Base-by-base conservation (phyloP, 1,140 invertebrate genomes). In the Penaeus vannamei region DNA sequence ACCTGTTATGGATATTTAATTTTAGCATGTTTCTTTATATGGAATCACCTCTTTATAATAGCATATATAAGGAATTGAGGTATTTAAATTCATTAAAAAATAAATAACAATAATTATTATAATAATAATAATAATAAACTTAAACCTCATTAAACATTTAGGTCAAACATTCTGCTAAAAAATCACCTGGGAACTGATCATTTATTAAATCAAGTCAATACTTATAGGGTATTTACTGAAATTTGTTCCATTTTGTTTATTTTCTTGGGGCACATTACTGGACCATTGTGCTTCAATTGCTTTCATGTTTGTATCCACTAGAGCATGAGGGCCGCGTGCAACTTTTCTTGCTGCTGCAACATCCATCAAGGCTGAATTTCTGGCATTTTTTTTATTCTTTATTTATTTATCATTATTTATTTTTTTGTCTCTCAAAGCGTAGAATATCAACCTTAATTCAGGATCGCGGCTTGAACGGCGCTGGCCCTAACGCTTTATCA, bases 191-290 rank as follows among this genome's bases (percentile, higher is more conserved):
- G 53, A 53, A 53, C 12, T 53, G 53, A 53, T 53, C 17, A 17
- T 53, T 53, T 53, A 53, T 17, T 53, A 53, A 53, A 53, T 53
- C 53, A 53, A 53, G 53, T 53, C 53, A 53, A 17, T 53, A 53
- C 12, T 53, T 53, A 53, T 53, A 53, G 12, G 53, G 53, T 53
- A 17, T 53, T 53, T 53, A 53, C 53, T 69, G 7, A 36, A 84
- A 23, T 69, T 29, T 42, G 26, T 36, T 76, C 42, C 72, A 32
- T 29, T 76, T 76, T 76, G 42, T 64, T 87, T 69, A 59, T 60
- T 87, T 87, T 22, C 46, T 82, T 87, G 86, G 80, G 80, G 86
- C 86, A 87, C 86, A 87, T 87, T 87, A 87, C 86, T 87, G 86
- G 86, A 87, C 86, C 86, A 87, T 81, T 87, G 86, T 87, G 86